Evolutionary conservation across 2,113 vertebrate species (phyloP).

Genomic region (Oenanthe melanoleuca): DNA sequence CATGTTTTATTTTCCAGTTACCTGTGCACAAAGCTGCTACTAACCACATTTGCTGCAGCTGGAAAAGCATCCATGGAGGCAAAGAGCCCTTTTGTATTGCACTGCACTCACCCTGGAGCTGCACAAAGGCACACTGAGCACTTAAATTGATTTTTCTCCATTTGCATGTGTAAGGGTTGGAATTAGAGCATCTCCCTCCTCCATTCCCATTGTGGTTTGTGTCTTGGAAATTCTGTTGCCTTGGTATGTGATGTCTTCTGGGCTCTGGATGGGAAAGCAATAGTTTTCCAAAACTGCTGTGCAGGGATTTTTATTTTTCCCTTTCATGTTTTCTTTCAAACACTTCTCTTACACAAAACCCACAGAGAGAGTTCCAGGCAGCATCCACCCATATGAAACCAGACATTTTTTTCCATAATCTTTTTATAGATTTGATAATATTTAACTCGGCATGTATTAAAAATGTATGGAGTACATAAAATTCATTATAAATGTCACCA

Average conservation of each 20-base stretch:
- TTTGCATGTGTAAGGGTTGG: background rate
- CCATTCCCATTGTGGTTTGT: background rate
- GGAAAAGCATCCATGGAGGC: accelerated
- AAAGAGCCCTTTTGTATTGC: background rate
- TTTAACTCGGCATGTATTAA: constrained; percentile 48
- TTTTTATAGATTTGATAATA: constrained; percentile 67
- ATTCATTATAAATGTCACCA: constrained; percentile 56
- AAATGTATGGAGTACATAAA: constrained; percentile 56
- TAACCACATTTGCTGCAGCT: background rate
- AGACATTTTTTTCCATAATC: constrained; percentile 53
- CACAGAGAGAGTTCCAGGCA: constrained; percentile 34
- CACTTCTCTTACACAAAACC: constrained; percentile 21
- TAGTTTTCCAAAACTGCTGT: background rate
- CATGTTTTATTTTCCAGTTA: background rate
- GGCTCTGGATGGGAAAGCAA: background rate
- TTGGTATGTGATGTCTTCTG: background rate
- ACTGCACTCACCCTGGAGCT: background rate
- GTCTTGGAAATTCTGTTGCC: background rate
- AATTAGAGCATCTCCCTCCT: background rate
- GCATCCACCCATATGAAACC: constrained; percentile 19
- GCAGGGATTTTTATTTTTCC: background rate
- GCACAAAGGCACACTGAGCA: background rate
- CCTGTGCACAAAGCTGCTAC: background rate
- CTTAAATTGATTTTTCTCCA: background rate
- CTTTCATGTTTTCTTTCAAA: constrained; percentile 50